phyloP scores from a whole-genome alignment of 2,888 invertebrate genomes.

The Rhodophaea formosa region DNA sequence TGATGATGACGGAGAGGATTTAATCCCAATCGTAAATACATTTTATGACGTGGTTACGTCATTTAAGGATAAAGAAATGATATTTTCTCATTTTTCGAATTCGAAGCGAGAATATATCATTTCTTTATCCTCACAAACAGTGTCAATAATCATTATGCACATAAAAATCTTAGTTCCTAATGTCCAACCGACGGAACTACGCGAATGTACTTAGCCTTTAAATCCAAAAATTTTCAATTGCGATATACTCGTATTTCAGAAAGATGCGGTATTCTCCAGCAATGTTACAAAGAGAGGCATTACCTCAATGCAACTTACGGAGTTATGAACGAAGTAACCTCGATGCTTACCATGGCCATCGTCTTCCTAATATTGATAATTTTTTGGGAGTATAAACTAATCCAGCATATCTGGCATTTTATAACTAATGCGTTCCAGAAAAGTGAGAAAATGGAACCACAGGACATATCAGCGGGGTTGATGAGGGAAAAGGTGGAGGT shows the following conservation, averaged over 20 bases:
- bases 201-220: too few species aligned
- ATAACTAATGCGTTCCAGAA: slow-evolving; percentile 28
- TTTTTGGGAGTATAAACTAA: slow-evolving; percentile 54
- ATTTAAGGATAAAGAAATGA: too few species aligned
- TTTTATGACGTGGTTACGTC: too few species aligned
- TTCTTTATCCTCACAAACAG: too few species aligned
- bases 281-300: slow-evolving; percentile 50
- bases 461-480: slow-evolving; percentile 32
- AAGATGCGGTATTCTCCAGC: slow-evolving; percentile 64
- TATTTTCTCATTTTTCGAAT: too few species aligned
- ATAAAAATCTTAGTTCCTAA: too few species aligned
- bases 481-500: slow-evolving; percentile 43
- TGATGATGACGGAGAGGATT: too few species aligned
- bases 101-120: too few species aligned
- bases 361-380: slow-evolving; percentile 46
- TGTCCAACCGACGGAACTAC: too few species aligned
- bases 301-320: slow-evolving; percentile 47
- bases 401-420: slow-evolving; percentile 38
- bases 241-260: slow-evolving; percentile 40
- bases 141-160: neutral
- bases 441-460: slow-evolving; percentile 22
- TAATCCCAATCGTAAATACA: too few species aligned
- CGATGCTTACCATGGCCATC: slow-evolving; percentile 42
- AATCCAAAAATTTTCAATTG: too few species aligned
- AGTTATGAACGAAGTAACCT: slow-evolving; percentile 46